These are phyloP conservation scores for Rhagophthalmus giganteus DNA, from an alignment of 2,888 invertebrate species.

Conservation along the genomic window DNA sequence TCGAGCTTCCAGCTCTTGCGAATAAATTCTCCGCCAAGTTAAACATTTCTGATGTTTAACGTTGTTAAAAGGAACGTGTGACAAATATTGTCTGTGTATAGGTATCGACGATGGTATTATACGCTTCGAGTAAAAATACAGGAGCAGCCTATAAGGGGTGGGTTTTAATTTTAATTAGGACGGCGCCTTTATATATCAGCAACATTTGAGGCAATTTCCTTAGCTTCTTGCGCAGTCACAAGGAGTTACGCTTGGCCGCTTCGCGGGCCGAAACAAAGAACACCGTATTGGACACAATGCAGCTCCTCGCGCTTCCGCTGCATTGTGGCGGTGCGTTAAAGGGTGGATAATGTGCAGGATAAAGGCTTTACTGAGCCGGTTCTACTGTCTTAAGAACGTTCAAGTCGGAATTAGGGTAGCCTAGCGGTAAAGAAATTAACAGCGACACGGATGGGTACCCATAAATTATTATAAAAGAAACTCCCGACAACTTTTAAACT, in stretches of 20 bases:
- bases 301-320: conserved; percentile 55
- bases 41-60: conserved; percentile 23
- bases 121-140: too few relatives aligned
- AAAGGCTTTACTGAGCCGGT: conserved; percentile 41
- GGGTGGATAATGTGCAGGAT: conserved; percentile 54
- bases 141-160: conserved; percentile 1
- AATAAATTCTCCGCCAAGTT: conserved; percentile 21
- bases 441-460: conserved; percentile 34
- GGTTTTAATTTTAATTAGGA: conserved; percentile 55
- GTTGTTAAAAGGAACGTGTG: conserved; percentile 12
- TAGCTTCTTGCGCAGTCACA: conserved; percentile 46
- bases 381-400: conserved; percentile 37
- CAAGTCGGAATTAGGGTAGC: conserved; percentile 30
- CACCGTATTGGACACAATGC: conserved; percentile 54
- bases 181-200: conserved; percentile 51
- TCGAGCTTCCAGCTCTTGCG: conserved; percentile 29
- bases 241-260: conserved; percentile 51
- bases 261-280: conserved; percentile 50
- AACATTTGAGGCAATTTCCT: conserved; percentile 55
- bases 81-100: conserved; percentile 6
- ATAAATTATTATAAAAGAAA: conserved; percentile 30
- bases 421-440: conserved; percentile 42
- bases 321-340: conserved; percentile 57
- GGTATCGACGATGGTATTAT: too few relatives aligned
- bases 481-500: conserved; percentile 18